These are phyloP conservation scores for Pseudoips prasinana DNA, from an alignment of 2,888 invertebrate species.

Conservation along the genomic window DNA sequence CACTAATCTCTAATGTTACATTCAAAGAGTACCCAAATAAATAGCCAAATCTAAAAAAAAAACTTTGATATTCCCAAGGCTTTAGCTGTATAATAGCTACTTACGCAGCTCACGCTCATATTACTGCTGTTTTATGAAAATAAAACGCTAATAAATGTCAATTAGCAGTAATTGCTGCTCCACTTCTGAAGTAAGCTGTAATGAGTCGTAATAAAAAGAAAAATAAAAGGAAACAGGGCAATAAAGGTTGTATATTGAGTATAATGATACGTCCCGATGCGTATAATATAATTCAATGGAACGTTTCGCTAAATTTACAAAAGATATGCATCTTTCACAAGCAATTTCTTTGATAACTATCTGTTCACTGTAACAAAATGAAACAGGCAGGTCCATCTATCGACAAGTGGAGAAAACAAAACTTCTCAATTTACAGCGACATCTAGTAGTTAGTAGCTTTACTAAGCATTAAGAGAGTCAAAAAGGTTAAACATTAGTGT, in stretches of 20 bases:
- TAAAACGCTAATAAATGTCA: slow-evolving; percentile 26
- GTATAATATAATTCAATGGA: slow-evolving; percentile 35
- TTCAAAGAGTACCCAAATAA: too few species aligned
- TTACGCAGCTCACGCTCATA: slow-evolving; percentile 12
- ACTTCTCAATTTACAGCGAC: slow-evolving; percentile 2
- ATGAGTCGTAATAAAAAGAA: slow-evolving; percentile 15
- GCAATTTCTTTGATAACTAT: slow-evolving; percentile 40
- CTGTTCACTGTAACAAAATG: slow-evolving; percentile 14
- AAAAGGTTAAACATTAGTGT: accelerated
- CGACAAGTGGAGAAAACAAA: slow-evolving; percentile 17
- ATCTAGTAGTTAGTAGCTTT: slow-evolving; percentile 20
- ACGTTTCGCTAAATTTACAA: slow-evolving; percentile 37
- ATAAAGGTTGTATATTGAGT: slow-evolving; percentile 53
- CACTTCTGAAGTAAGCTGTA: slow-evolving; percentile 5
- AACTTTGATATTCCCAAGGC: slow-evolving; percentile 17
- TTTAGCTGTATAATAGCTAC: slow-evolving; percentile 21
- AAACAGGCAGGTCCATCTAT: slow-evolving; percentile 37
- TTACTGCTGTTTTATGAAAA: slow-evolving; percentile 18
- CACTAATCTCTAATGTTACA: too few species aligned
- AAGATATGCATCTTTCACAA: slow-evolving; percentile 38
- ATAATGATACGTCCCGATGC: slow-evolving; percentile 44
- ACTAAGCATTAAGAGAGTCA: accelerated
- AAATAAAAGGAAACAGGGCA: slow-evolving; percentile 32
- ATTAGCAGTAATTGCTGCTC: slow-evolving; percentile 22
- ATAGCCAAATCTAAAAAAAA: too few species aligned